phyloP scores from a whole-genome alignment of 2,113 vertebrate species.

The Ammodytes marinus region DNA sequence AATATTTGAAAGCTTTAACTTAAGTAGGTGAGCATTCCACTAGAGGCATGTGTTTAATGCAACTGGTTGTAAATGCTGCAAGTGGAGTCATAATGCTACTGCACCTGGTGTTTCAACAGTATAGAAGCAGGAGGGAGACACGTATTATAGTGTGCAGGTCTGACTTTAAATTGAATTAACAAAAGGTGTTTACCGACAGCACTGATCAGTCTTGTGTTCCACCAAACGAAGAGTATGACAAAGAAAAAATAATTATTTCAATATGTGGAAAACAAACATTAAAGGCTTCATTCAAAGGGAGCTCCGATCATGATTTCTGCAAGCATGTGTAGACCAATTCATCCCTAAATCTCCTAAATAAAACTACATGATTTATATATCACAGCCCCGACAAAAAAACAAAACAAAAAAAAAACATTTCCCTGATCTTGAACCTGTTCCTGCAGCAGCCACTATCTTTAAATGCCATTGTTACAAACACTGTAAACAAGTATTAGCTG shows the following conservation, averaged over 20 bases:
- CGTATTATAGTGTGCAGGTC: not conserved
- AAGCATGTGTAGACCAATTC: not conserved
- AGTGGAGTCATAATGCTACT: not conserved
- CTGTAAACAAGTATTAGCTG: constrained; percentile 77
- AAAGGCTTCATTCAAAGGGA: no score
- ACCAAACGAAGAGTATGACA: not conserved
- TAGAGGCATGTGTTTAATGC: constrained; percentile 16
- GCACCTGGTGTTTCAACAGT: not conserved
- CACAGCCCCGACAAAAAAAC: not conserved
- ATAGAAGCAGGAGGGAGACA: not conserved
- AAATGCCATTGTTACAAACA: constrained; percentile 44
- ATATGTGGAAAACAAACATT: no score
- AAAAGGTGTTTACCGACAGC: not conserved
- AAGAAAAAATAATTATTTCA: not conserved
- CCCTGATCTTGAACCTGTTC: constrained; percentile 6
- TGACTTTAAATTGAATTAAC: not conserved
- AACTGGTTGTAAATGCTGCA: constrained; percentile 9
- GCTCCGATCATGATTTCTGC: not conserved
- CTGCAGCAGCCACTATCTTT: not conserved
- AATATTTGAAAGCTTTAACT: constrained; percentile 53
- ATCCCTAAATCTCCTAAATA: not conserved
- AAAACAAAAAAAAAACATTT: not conserved
- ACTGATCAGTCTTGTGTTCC: not conserved
- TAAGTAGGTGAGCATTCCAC: constrained; percentile 22
- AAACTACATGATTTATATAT: constrained; percentile 12